These are phyloP conservation scores for Diachasmimorpha longicaudata DNA, from an alignment of 1,140 invertebrate genomes.

Conservation along the genomic window DNA sequence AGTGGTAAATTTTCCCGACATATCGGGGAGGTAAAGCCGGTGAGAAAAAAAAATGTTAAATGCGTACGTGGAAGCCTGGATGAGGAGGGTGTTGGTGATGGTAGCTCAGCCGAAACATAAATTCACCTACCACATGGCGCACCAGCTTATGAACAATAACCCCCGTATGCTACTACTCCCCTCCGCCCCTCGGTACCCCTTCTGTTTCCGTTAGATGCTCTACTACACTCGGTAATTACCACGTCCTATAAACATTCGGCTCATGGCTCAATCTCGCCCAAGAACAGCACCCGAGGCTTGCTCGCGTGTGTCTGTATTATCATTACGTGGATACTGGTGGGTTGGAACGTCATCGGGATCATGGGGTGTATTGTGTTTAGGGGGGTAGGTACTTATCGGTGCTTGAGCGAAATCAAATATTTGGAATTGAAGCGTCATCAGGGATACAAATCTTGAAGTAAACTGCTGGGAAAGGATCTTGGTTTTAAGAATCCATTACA, in stretches of 20 bases:
- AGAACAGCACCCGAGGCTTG: conserved; percentile 13
- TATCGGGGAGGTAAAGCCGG: neutral
- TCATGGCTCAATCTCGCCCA: conserved; percentile 37
- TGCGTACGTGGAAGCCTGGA: neutral
- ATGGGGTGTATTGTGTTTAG: neutral
- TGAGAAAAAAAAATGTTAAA: neutral
- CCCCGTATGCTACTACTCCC: conserved; percentile 1
- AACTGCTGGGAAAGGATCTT: no score
- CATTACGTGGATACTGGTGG: neutral
- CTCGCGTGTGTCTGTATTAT: neutral
- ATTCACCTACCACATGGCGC: conserved; percentile 37
- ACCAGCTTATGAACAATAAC: conserved; percentile 41
- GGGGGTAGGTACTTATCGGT: neutral
- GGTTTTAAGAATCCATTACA: no score
- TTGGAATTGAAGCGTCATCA: neutral
- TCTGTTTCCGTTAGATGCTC: conserved; percentile 25
- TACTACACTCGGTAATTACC: conserved; percentile 36
- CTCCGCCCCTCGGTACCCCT: neutral
- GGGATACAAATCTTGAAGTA: neutral
- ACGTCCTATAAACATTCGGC: conserved; percentile 35
- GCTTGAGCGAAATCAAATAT: neutral
- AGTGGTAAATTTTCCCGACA: neutral
- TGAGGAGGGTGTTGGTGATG: neutral
- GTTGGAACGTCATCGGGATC: conserved; percentile 1
- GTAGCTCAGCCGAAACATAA: conserved; percentile 37